Evolutionary conservation across 2,797 vertebrate genomes (phyloP).

Genomic region (Hydrocynus forskahlii): DNA sequence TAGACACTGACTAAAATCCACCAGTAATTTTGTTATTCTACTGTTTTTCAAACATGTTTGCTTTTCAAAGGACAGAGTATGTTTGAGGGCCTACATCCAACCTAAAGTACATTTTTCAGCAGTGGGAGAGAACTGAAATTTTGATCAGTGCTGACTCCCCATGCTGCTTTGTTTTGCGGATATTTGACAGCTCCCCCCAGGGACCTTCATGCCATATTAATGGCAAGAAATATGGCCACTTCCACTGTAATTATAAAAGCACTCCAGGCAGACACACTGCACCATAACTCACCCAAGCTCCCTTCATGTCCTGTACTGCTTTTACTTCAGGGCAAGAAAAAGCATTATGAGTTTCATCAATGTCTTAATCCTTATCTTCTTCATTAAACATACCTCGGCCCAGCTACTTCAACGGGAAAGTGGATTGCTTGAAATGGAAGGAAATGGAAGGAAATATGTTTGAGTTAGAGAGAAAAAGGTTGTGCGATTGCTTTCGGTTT

Average conservation of each 20-base stretch:
- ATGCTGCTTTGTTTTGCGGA: conserved; percentile 74
- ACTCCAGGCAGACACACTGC: conserved; percentile 68
- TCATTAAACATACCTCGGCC: conserved; percentile 57
- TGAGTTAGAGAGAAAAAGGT: not conserved
- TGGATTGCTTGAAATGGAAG: conserved; percentile 14
- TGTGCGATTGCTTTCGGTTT: not conserved
- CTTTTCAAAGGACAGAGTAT: not conserved
- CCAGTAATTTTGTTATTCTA: not conserved
- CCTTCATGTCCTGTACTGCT: conserved; percentile 60
- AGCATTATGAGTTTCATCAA: conserved; percentile 59
- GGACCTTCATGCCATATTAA: conserved; percentile 74
- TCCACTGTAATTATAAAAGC: conserved; percentile 77
- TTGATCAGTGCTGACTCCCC: conserved; percentile 52
- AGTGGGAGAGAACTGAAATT: conserved; percentile 49
- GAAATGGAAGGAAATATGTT: conserved; percentile 2
- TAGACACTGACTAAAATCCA: conserved; percentile 26
- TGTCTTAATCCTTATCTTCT: conserved; percentile 57
- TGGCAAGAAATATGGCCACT: conserved; percentile 70
- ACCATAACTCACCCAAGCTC: conserved; percentile 68
- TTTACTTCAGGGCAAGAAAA: conserved; percentile 57
- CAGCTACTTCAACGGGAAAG: conserved; percentile 23
- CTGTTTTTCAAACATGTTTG: not conserved
- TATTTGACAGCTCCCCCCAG: conserved; percentile 70
- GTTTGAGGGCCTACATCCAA: conserved; percentile 17
- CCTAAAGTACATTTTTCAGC: conserved; percentile 41